Evolutionary conservation across 64 coral and sea anemone genomes (phyloP).

Genomic region (Montipora cactus): DNA sequence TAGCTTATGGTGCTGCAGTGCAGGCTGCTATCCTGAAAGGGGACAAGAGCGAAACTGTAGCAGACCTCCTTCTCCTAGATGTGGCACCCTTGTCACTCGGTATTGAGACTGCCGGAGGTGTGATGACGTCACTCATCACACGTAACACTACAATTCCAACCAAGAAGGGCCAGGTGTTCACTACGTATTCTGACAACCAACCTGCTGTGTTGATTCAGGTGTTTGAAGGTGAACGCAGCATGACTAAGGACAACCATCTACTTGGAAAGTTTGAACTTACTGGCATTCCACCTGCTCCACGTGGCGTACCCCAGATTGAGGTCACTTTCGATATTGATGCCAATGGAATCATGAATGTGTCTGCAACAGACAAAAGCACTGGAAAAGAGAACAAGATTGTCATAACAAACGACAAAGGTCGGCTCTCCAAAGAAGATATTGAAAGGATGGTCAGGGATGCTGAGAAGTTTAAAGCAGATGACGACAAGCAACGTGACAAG

Average conservation of each 20-base stretch:
- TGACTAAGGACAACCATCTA: slow-evolving; percentile 62
- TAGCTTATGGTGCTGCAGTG: slow-evolving; percentile 67
- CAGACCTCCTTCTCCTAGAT: slow-evolving; percentile 74
- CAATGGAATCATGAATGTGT: slow-evolving; percentile 77
- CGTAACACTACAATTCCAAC: slow-evolving; percentile 70
- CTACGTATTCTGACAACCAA: slow-evolving; percentile 75
- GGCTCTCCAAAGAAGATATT: slow-evolving; percentile 74
- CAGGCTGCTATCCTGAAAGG: slow-evolving; percentile 68
- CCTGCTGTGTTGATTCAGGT: slow-evolving; percentile 69
- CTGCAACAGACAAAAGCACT: slow-evolving; percentile 70
- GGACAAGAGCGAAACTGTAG: slow-evolving; percentile 67
- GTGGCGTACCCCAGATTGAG: slow-evolving; percentile 76
- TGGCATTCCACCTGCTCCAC: slow-evolving; percentile 76
- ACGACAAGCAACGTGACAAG: slow-evolving; percentile 51
- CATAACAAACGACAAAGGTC: slow-evolving; percentile 78
- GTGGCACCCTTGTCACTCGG: slow-evolving; percentile 78
- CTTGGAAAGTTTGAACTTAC: slow-evolving; percentile 82
- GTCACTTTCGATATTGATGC: slow-evolving; percentile 79
- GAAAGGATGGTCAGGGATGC: slow-evolving; percentile 74
- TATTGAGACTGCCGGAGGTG: slow-evolving; percentile 75
- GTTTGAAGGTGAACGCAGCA: slow-evolving; percentile 71
- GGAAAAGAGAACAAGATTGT: slow-evolving; percentile 77
- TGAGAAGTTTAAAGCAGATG: slow-evolving; percentile 57
- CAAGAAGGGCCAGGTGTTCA: slow-evolving; percentile 63
- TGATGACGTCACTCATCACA: slow-evolving; percentile 59